A percentile compares a stretch with the other conserved stretches of the same genome.
These are phyloP conservation scores for Ascidia mentula DNA, from an alignment of 23 tunicate genomes.

Conservation along the genomic window DNA sequence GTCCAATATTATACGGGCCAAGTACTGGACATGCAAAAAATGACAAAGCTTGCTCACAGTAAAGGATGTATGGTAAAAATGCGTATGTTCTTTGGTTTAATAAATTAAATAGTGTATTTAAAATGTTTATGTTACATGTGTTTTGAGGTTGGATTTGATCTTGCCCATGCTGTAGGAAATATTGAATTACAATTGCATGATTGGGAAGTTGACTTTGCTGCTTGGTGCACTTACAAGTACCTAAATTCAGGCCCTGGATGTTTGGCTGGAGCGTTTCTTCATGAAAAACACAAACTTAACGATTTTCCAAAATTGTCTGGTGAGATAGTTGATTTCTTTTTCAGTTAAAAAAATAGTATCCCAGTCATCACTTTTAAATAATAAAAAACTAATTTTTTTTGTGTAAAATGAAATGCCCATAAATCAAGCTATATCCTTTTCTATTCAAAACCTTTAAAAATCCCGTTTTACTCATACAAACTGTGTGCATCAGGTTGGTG, in stretches of 20 bases:
- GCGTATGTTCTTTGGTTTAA: too few species aligned
- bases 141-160: conserved; percentile 84
- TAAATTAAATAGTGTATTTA: neutral
- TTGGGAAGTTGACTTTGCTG: conserved; percentile 92
- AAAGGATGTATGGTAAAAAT: conserved; percentile 70
- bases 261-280: conserved; percentile 80
- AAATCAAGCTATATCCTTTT: too few species aligned
- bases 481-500: conserved; percentile 69
- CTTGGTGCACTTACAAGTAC: conserved; percentile 94
- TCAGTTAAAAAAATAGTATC: neutral
- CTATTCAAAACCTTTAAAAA: too few species aligned
- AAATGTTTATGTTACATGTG: neutral
- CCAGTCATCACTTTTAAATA: too few species aligned
- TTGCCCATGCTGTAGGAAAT: conserved; percentile 65
- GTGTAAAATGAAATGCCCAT: too few species aligned
- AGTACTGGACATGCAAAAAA: conserved; percentile 76
- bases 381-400: too few species aligned
- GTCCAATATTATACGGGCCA: conserved; percentile 92
- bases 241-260: conserved; percentile 79
- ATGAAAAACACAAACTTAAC: conserved; percentile 43
- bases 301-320: conserved; percentile 53
- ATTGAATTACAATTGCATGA: conserved; percentile 37
- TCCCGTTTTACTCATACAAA: too few species aligned
- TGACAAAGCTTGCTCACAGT: conserved; percentile 65
- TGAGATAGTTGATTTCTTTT: conserved; percentile 4